Conservation (phyloP, 2,113 vertebrate species). For the Sinocyclocheilus grahami region DNA sequence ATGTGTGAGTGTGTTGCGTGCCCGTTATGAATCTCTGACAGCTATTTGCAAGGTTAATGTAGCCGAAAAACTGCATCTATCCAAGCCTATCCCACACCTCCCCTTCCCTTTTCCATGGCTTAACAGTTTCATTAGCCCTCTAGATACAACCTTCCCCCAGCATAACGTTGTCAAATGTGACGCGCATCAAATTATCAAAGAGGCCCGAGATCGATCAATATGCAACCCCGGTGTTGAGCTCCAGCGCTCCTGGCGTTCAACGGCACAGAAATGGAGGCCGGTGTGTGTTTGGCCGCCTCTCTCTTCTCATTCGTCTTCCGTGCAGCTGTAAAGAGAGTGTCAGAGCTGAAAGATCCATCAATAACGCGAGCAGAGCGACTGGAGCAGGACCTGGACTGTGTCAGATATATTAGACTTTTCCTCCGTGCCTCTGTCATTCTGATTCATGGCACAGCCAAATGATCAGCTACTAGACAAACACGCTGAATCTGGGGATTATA, state of each 20-base stretch:
- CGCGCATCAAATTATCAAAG: conserved; percentile 90
- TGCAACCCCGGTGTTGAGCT: conserved; percentile 74
- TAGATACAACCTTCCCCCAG: conserved; percentile 85
- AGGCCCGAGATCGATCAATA: conserved; percentile 92
- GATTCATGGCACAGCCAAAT: conserved; percentile 71
- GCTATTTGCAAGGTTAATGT: conserved; percentile 98
- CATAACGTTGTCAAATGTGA: conserved; percentile 91
- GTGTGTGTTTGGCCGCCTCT: conserved; percentile 67
- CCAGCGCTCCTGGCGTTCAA: conserved; percentile 78
- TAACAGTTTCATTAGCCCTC: conserved; percentile 93
- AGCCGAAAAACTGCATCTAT: conserved; percentile 95
- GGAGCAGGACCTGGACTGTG: conserved; percentile 66
- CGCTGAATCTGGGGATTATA: conserved; percentile 69
- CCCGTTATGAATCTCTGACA: conserved; percentile 80
- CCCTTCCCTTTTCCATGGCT: conserved; percentile 36
- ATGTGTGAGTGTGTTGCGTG: conserved; percentile 58
- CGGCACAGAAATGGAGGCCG: conserved; percentile 77
- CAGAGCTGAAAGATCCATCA: conserved; percentile 82
- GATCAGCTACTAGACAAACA: conserved; percentile 69
- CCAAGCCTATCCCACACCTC: conserved; percentile 67
- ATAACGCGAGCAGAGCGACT: conserved; percentile 62
- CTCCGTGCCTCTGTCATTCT: conserved; percentile 68
- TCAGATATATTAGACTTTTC: conserved; percentile 81
- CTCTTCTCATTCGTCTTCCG: conserved; percentile 82
- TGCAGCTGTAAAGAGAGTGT: conserved; percentile 82